Base-by-base conservation (phyloP, 2,113 vertebrate genomes). In the Callaeas wilsoni region DNA sequence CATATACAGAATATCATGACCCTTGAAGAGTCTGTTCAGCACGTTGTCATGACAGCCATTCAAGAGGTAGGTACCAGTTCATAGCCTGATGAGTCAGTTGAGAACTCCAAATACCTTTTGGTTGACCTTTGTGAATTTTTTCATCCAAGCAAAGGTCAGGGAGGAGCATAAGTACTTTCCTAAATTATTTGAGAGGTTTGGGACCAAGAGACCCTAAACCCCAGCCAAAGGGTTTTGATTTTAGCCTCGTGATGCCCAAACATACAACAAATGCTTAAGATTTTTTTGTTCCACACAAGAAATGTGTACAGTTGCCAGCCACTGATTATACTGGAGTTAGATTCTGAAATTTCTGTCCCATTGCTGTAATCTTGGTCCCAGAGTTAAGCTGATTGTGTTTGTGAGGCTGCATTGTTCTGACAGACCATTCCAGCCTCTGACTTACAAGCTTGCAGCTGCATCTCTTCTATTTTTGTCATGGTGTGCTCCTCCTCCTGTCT, bases 1-100 rank as follows among this genome's bases (percentile, higher is more conserved):
- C 99, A 99, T 93, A 99, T 99, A 96, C 98, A 99, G 97, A 98
- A 98, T 93, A 99, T 99, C 97, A 99, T 99, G 99, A 99, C 99
- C 27, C 94, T 99, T 87, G 99, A 99, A 90, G 99, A 99, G 83
- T 99, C 99, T 84, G 99, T 99, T 81, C 99, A 99, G 30, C 99
- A 99, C 55, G 99, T 99, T 93, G 99, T 99, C 68, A 99, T 99
- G 99, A 99, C 99, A 63, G 99, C 99, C 93, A 99, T 99, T 97
- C 99, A 99, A 77, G 99, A 99, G 98, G 99, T 99, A 84, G 97
- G 96, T 78, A 76, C 25, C 37, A 79, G 46, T 62, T 94, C 37
- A 32, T 10, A 74, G 42, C 46, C 42, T 80, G 49, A 16, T 65
- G 57, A 55, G 18, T 69, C 56, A 73, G 4, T 1, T 83, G 46